phyloP scores from a whole-genome alignment of 2,888 invertebrate species.

The Exephanes ischioxanthus region DNA sequence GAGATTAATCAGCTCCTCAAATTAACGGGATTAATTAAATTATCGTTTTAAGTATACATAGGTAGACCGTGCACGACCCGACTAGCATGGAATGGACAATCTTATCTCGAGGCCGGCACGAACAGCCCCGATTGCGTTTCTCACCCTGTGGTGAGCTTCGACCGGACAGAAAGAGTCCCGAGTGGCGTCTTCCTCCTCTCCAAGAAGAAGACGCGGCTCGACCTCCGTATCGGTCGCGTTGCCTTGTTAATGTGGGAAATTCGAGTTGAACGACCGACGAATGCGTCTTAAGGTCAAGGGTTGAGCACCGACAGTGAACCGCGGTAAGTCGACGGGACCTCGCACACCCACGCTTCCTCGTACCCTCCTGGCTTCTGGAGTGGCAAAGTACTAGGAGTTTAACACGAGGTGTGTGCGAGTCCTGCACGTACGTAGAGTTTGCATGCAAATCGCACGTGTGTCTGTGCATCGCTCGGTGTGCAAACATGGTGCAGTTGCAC shows the following conservation, averaged over 20 bases:
- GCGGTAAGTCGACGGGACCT: constrained; percentile 30
- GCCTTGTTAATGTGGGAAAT: constrained; percentile 71
- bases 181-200: neutral
- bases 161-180: neutral
- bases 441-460: constrained; percentile 10
- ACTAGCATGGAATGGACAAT: neutral
- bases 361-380: constrained; percentile 4
- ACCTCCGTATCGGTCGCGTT: constrained; percentile 45
- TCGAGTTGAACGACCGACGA: constrained; percentile 72
- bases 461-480: neutral
- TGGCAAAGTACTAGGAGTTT: constrained; percentile 10
- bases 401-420: neutral
- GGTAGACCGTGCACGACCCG: too few relatives aligned
- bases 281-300: constrained; percentile 73
- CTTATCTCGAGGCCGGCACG: neutral
- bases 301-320: constrained; percentile 72
- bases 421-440: neutral
- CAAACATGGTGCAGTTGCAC: constrained; percentile 35
- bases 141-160: neutral
- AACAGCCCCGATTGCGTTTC: neutral
- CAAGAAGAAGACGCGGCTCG: neutral
- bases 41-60: neutral
- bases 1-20: too few relatives aligned
- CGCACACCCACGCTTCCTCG: constrained; percentile 17
- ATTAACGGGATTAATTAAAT: neutral